phyloP scores from a whole-genome alignment of 2,888 invertebrate species.

The Celastrina argiolus region DNA sequence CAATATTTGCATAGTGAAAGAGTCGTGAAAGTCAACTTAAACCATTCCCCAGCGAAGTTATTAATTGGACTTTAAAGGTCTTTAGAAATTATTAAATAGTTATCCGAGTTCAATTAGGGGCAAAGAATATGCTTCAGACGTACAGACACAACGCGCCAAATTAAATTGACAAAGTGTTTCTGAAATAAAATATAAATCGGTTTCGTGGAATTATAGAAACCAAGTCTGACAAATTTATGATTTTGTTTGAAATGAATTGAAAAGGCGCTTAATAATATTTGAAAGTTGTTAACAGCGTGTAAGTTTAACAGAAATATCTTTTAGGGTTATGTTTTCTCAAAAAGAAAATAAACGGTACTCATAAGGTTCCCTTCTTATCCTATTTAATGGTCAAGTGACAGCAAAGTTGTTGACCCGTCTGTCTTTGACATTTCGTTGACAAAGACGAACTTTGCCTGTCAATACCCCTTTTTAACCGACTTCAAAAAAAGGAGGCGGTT shows the following conservation, averaged over 20 bases:
- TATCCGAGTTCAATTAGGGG: neutral
- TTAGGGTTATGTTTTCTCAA: too few species aligned
- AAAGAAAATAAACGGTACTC: too few species aligned
- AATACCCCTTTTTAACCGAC: too few species aligned
- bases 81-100: neutral
- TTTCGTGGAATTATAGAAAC: neutral
- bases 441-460: too few species aligned
- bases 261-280: neutral
- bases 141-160: neutral
- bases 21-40: constrained; percentile 20
- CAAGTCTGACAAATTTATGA: neutral
- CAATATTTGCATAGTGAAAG: constrained; percentile 24
- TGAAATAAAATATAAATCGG: neutral
- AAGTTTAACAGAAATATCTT: too few species aligned
- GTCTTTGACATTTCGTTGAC: too few species aligned
- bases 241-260: neutral
- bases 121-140: neutral
- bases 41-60: constrained; percentile 20
- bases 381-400: too few species aligned
- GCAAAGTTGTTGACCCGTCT: too few species aligned
- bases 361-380: too few species aligned
- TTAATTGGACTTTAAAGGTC: constrained; percentile 22
- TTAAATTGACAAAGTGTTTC: neutral
- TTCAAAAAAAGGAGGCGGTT: too few species aligned
- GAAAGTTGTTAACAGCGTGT: too few species aligned